phyloP scores from a whole-genome alignment of 2,888 invertebrate species.

The Rhingia rostrata region DNA sequence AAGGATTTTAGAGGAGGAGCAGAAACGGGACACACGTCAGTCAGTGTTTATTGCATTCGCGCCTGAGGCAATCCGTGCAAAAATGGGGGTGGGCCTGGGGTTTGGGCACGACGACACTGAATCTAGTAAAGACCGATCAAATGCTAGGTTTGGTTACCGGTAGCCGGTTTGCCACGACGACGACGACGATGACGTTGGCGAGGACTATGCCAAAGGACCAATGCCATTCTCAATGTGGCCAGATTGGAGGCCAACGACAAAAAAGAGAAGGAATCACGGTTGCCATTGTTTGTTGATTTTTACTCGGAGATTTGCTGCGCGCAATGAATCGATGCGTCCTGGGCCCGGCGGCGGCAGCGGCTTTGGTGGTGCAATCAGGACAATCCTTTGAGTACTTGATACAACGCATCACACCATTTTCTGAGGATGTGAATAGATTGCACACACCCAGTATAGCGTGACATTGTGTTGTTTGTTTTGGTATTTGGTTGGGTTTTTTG shows the following conservation, averaged over 20 bases:
- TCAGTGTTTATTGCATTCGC: slow-evolving; percentile 70
- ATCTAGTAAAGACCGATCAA: slow-evolving; percentile 23
- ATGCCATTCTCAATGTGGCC: slow-evolving; percentile 70
- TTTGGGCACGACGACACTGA: slow-evolving; percentile 42
- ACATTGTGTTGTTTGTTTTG: slow-evolving; percentile 55
- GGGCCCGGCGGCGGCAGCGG: slow-evolving; percentile 31
- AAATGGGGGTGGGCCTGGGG: slow-evolving; percentile 11
- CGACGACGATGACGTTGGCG: slow-evolving; percentile 8
- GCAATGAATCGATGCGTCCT: slow-evolving; percentile 55
- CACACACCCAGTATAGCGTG: slow-evolving; percentile 20
- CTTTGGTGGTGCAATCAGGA: slow-evolving; percentile 67
- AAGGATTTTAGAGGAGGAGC: slow-evolving; percentile 50
- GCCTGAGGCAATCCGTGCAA: slow-evolving; percentile 43
- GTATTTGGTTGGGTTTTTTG: slow-evolving; percentile 14
- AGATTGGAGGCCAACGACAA: slow-evolving; percentile 66
- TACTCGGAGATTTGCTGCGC: slow-evolving; percentile 54
- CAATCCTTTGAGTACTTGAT: slow-evolving; percentile 73
- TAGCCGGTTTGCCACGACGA: slow-evolving; percentile 55
- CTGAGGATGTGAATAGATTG: slow-evolving; percentile 28
- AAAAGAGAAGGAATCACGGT: slow-evolving; percentile 62
- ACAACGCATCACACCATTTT: slow-evolving; percentile 53
- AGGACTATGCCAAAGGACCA: slow-evolving; percentile 55
- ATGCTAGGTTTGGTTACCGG: slow-evolving; percentile 64
- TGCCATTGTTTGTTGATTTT: slow-evolving; percentile 73
- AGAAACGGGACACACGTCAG: slow-evolving; percentile 60